Conservation (phyloP, 2,113 vertebrate genomes). For the Heloderma charlesbogerti region DNA sequence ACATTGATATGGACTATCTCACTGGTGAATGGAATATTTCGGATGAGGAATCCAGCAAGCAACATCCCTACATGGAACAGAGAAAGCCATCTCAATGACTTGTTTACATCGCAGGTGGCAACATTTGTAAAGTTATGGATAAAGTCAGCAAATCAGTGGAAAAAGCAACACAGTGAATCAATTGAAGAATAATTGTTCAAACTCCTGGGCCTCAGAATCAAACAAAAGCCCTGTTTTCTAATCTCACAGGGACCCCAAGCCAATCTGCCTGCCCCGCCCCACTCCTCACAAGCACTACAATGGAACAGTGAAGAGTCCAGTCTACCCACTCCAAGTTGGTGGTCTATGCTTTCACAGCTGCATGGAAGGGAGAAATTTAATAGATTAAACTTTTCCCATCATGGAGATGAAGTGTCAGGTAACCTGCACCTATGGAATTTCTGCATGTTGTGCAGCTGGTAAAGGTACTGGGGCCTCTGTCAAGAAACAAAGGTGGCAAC, state of each 20-base stretch:
- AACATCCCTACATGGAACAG: slow-evolving; percentile 88
- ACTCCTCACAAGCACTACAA: neutral
- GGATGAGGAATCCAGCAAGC: slow-evolving; percentile 88
- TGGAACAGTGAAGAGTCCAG: neutral
- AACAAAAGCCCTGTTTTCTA: neutral
- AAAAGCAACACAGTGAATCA: neutral
- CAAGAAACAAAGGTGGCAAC: neutral
- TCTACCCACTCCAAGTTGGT: neutral
- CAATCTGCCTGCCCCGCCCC: neutral
- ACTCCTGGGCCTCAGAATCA: neutral
- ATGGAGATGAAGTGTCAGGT: neutral
- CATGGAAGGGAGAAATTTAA: neutral
- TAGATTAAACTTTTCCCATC: neutral
- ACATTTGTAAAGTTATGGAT: neutral
- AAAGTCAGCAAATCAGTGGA: neutral
- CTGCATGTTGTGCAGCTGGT: neutral
- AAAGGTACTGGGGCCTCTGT: neutral
- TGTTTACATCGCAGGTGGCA: neutral
- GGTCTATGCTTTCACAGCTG: neutral
- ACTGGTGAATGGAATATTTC: slow-evolving; percentile 83
- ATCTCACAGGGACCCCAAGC: neutral
- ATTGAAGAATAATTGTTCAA: neutral
- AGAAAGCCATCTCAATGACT: slow-evolving; percentile 15
- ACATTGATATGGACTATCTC: slow-evolving; percentile 81
- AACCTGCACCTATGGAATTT: neutral